Conservation (phyloP, 92 coral and sea anemone species). For the Siderastrea radians region DNA sequence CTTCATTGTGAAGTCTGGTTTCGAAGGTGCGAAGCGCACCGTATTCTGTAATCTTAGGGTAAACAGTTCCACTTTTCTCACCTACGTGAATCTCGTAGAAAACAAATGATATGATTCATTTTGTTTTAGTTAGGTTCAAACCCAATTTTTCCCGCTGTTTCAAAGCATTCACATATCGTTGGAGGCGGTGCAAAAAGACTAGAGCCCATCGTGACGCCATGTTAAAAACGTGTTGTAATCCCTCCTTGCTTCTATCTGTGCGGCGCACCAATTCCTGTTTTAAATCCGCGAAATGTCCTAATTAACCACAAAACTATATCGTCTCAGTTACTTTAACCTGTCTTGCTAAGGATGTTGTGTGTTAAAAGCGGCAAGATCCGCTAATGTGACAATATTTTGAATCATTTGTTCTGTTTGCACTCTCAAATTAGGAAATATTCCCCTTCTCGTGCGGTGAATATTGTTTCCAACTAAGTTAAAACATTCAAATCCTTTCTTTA, state of each 20-base stretch:
- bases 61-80: conserved; percentile 18
- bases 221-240: conserved; percentile 90
- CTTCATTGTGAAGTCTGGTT: conserved; percentile 24
- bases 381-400: conserved; percentile 18
- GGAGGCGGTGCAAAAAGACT: conserved; percentile 54
- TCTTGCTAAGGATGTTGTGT: conserved; percentile 9
- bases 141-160: conserved; percentile 21
- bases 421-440: neutral
- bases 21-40: conserved; percentile 27
- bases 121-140: conserved; percentile 56
- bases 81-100: neutral
- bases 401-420: neutral
- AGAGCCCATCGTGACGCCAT: conserved; percentile 63
- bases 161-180: conserved; percentile 61
- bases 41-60: neutral
- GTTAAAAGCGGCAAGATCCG: conserved; percentile 12
- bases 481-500: neutral
- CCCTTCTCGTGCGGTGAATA: too few relatives aligned
- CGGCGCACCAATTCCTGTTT: conserved; percentile 35
- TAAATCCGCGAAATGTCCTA: conserved; percentile 32
- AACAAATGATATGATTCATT: conserved; percentile 17
- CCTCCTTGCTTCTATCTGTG: conserved; percentile 63
- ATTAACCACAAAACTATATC: conserved; percentile 48
- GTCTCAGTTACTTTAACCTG: conserved; percentile 49
- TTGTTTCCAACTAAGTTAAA: neutral